Evolutionary conservation across 2,888 invertebrate species (phyloP), one percentile per base, ranked within the genome.

Genomic region (Tachina grossa): DNA sequence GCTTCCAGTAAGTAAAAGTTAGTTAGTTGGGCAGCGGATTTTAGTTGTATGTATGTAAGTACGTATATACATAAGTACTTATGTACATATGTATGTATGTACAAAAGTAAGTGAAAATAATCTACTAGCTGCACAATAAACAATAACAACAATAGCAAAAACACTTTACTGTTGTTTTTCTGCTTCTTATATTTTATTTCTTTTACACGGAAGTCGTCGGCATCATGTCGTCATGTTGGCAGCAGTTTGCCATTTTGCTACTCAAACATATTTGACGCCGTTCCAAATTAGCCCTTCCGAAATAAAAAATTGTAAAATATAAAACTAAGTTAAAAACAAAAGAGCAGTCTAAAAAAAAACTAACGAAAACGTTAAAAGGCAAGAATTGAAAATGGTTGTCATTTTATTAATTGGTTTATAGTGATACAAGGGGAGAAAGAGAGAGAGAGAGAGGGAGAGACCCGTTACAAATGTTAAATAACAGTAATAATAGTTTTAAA

Each of bases 391-490:
- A 87, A 88, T 87, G 87, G 88, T 88, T 89, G 88, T 89, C 90
- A 89, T 91, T 90, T 89, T 88, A 90, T 91, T 91, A 91, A 91
- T 91, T 91, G 90, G 87, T 87, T 84, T 85, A 86, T 79, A 87
- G 85, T 87, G 19, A 59, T 22, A 39, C 81, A 6, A 6, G 2
- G 6, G 2, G 31, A 1, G 31, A 6, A 4, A 31, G 31, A 4
- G 31, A 31, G 85, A 87, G 19, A 59, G 31, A 39, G 87, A 84
- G 86, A 84, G 84, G 83, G 80, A 81, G 83, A 49, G 72, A 76
- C 53, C 14, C n/a, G n/a, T 47, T 79, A 41, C 19, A 63, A 72
- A 65, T 72, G 45, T 19, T 72, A 16, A 63, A 63, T 39, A 72
- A 55, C 31, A 39, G 51, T 41, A 53, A 71, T 79, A 72, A 71